A percentile compares a stretch with the other conserved stretches of the same genome.
Conservation (phyloP, 2,113 vertebrate genomes). For the Mus spicilegus region DNA sequence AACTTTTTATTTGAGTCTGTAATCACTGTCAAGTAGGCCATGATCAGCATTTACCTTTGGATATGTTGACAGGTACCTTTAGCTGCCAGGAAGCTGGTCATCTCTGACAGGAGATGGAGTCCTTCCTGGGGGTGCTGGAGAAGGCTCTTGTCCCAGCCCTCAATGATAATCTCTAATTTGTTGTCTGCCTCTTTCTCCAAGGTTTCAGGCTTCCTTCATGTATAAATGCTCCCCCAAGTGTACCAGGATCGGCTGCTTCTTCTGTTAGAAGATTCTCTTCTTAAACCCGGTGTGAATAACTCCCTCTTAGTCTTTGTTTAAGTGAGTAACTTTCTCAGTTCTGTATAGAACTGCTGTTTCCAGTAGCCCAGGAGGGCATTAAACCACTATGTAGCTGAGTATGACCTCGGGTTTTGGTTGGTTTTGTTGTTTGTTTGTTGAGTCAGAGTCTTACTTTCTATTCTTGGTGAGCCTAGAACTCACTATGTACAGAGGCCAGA, state of each 20-base stretch:
- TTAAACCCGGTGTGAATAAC: neutral
- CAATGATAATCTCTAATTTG: neutral
- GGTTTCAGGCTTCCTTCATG: neutral
- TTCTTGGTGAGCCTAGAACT: neutral
- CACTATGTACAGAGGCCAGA: neutral
- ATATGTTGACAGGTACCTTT: neutral
- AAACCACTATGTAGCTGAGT: neutral
- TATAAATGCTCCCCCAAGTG: neutral
- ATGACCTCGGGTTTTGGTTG: neutral
- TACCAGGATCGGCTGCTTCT: neutral
- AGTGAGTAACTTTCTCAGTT: neutral
- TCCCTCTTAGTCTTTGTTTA: neutral
- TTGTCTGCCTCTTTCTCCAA: neutral
- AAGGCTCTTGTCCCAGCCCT: neutral
- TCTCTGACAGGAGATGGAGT: slow-evolving; percentile 3
- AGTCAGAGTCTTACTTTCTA: neutral
- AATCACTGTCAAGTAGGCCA: neutral
- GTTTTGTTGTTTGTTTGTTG: neutral
- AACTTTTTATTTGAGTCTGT: neutral
- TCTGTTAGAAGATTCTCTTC: neutral
- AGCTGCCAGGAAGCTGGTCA: neutral
- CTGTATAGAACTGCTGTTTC: neutral
- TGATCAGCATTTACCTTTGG: neutral
- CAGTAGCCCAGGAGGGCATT: neutral
- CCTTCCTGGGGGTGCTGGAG: neutral